phyloP scores from a whole-genome alignment of 2,888 invertebrate species.

The Flexamia atlantica region DNA sequence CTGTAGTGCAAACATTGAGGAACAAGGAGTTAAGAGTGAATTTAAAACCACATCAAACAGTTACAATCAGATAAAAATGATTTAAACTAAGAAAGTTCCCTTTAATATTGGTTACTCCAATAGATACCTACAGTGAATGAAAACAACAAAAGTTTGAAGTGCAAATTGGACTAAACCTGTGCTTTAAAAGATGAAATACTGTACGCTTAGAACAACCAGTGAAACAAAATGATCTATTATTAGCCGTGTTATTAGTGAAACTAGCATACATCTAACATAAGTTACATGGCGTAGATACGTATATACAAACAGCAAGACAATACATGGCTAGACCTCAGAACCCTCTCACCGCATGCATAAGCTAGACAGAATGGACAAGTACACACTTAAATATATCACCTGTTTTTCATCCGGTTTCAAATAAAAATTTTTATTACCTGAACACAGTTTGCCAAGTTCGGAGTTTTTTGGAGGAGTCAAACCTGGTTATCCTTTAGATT shows the following conservation, averaged over 20 bases:
- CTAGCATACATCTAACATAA: conserved; percentile 54
- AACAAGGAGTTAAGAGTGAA: background rate
- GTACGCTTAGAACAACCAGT: conserved; percentile 33
- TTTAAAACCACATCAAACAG: background rate
- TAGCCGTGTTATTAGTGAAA: conserved; percentile 49
- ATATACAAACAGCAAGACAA: conserved; percentile 51
- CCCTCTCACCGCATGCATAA: conserved; percentile 49
- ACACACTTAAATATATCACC: conserved; percentile 38
- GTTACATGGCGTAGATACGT: conserved; percentile 44
- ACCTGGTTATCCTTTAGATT: background rate
- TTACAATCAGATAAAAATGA: background rate
- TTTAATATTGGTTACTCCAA: background rate
- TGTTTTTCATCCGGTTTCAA: conserved; percentile 25
- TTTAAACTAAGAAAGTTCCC: background rate
- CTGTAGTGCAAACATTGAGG: conserved; percentile 13
- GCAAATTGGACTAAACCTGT: conserved; percentile 49
- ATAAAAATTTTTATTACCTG: background rate
- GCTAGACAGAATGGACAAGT: conserved; percentile 52
- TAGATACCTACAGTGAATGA: conserved; percentile 25
- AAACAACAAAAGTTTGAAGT: background rate
- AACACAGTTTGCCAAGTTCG: background rate
- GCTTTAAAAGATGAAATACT: conserved; percentile 47
- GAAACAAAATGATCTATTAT: conserved; percentile 48
- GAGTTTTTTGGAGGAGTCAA: background rate
- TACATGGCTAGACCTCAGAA: conserved; percentile 54